Conservation (phyloP, 2,888 invertebrate genomes). For the Lithophane socia region DNA sequence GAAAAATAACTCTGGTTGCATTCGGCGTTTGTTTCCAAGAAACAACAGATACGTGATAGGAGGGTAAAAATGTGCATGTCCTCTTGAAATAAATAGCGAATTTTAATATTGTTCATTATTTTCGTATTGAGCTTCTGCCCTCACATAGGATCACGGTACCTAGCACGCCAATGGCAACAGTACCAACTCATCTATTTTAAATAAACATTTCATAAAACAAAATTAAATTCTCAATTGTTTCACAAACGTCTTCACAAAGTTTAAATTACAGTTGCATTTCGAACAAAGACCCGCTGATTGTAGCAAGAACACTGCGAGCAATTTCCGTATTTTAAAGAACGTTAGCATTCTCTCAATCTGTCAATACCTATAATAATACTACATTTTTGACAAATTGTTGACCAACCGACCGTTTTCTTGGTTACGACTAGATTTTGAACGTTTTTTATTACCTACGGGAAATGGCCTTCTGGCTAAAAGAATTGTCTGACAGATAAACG, state of each 20-base stretch:
- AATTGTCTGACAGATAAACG: background rate
- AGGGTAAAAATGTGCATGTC: too few species aligned
- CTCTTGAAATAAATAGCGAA: background rate
- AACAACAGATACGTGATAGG: too few species aligned
- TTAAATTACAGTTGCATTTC: constrained; percentile 13
- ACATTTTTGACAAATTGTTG: background rate
- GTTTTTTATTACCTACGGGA: too few species aligned
- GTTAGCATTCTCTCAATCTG: background rate
- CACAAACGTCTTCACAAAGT: background rate
- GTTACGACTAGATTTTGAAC: background rate
- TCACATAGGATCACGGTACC: background rate
- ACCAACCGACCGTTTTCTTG: too few species aligned
- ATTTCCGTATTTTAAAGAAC: background rate
- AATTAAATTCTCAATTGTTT: constrained; percentile 20
- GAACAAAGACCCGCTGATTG: constrained; percentile 8
- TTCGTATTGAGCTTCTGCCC: background rate
- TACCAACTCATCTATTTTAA: background rate
- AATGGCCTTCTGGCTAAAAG: background rate
- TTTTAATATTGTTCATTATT: background rate
- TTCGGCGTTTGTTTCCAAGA: background rate
- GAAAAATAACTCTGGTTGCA: background rate
- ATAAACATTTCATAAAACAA: constrained; percentile 9
- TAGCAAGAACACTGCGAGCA: background rate
- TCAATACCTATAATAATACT: background rate
- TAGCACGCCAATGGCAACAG: background rate